Base-by-base conservation (phyloP, 1,140 invertebrate species). In the Apis laboriosa region DNA sequence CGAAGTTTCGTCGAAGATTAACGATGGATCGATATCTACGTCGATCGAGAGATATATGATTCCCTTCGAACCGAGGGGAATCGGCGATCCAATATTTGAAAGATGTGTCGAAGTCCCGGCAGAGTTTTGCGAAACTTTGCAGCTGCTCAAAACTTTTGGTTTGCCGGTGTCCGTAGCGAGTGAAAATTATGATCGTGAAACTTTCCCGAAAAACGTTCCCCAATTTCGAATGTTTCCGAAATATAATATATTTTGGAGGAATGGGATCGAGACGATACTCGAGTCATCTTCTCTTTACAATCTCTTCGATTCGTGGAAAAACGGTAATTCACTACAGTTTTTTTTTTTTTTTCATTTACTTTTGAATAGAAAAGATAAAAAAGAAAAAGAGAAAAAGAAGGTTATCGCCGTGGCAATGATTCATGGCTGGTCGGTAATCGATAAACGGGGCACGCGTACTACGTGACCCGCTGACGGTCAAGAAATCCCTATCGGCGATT, bases 401-500 rank as follows among this genome's bases (percentile, higher is more conserved):
- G 9, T 43, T 43, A 9, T 67, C 12, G 51, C 8, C 21, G 0
- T 21, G 21, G 43, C 34, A 43, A 53, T 21, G 49, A 66, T 13
- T 34, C 43, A 17, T 21, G 3, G 55, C 9, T 11, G 24, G 49
- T 24, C 7, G 49, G n/a, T 72, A 51, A 79, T 63, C 77, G 68
- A 80, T 63, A 51, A 63, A 12, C 73, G 21, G 21, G 53, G 0
- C 12, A 24, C n/a, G 17, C 21, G 77, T 11, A 9, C 79, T 75
- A 80, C 61, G 28, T 80, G 60, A 66, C 51, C 79, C 34, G 2
- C 79, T 0, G 79, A 74, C 17, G 79, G 72, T 80, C 79, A 80
- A 75, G 71, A 80, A 80, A 75, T 56, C 61, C 5, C 51, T 63
- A 7, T 1, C 17, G 4, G 15, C 2, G 28, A 56, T 49, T 56